phyloP scores from a whole-genome alignment of 2,797 vertebrate genomes.

The Crenichthys baileyi region DNA sequence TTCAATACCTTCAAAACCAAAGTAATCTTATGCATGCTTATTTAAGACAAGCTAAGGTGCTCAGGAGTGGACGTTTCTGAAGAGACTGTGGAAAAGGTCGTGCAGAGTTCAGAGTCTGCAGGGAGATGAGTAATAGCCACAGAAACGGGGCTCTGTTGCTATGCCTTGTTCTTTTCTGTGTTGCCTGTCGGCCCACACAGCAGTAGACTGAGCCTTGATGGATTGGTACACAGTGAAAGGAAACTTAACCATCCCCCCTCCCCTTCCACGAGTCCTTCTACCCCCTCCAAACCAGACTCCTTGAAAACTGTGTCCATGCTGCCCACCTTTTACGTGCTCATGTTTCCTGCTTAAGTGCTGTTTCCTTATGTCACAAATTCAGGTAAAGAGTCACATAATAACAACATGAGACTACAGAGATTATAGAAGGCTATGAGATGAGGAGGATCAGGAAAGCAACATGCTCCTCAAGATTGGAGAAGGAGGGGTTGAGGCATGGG shows the following conservation, averaged over 20 bases:
- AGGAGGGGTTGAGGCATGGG: slow-evolving; percentile 18
- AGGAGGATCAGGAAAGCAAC: slow-evolving; percentile 43
- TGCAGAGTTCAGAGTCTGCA: slow-evolving; percentile 88
- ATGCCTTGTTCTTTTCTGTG: slow-evolving; percentile 88
- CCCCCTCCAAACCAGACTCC: slow-evolving; percentile 14
- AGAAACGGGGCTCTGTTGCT: slow-evolving; percentile 86
- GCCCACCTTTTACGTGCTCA: not conserved
- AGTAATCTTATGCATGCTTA: slow-evolving; percentile 36
- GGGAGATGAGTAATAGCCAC: slow-evolving; percentile 87
- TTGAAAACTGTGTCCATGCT: slow-evolving; percentile 5
- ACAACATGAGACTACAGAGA: slow-evolving; percentile 23
- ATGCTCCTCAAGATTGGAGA: slow-evolving; percentile 34
- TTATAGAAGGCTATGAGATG: slow-evolving; percentile 34
- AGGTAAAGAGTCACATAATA: slow-evolving; percentile 11
- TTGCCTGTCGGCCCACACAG: slow-evolving; percentile 90
- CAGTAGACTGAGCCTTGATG: slow-evolving; percentile 93
- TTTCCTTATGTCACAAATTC: slow-evolving; percentile 6
- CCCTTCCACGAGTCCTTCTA: slow-evolving; percentile 2
- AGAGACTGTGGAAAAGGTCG: slow-evolving; percentile 88
- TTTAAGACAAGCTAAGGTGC: slow-evolving; percentile 80
- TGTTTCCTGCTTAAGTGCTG: slow-evolving; percentile 17
- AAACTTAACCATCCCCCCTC: slow-evolving; percentile 80
- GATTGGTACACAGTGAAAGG: slow-evolving; percentile 96
- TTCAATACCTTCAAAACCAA: slow-evolving; percentile 10
- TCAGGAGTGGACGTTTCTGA: slow-evolving; percentile 80